phyloP scores from a whole-genome alignment of 2,888 invertebrate genomes.

The Eugnorisma glareosa region DNA sequence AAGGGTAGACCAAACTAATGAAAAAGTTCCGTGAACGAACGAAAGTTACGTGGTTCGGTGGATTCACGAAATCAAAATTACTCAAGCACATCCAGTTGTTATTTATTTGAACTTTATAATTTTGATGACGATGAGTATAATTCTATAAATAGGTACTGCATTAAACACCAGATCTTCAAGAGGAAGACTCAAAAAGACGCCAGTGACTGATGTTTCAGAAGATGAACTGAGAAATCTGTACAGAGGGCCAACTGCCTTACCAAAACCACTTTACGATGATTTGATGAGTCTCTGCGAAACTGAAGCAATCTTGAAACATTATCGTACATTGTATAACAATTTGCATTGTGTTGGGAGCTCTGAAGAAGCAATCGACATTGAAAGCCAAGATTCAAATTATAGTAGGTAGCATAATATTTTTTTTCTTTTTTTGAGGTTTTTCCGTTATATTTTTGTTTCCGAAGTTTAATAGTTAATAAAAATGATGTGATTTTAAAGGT shows the following conservation, averaged over 20 bases:
- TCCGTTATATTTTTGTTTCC: no score
- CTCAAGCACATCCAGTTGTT: conserved; percentile 19
- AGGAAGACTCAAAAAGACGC: conserved; percentile 43
- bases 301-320: conserved; percentile 50
- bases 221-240: conserved; percentile 36
- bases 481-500: no score
- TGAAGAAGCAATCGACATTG: conserved; percentile 16
- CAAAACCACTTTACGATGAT: conserved; percentile 48
- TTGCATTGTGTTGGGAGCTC: conserved; percentile 42
- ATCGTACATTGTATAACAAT: conserved; percentile 50
- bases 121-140: conserved; percentile 33
- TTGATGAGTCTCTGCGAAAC: conserved; percentile 48
- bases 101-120: conserved; percentile 32
- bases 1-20: conserved; percentile 37
- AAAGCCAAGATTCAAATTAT: conserved; percentile 12
- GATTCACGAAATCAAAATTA: conserved; percentile 35
- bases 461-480: no score
- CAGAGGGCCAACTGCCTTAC: conserved; percentile 39
- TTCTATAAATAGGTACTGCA: conserved; percentile 31
- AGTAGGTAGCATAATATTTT: no score
- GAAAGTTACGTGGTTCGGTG: no score
- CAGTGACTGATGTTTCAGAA: conserved; percentile 38
- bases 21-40: conserved; percentile 35
- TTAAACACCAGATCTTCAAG: conserved; percentile 40
- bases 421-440: no score